Percentiles rank a stretch among this genome's conserved stretches.
Conservation (phyloP, 2,113 vertebrate genomes). For the Muntiacus muntjak region DNA sequence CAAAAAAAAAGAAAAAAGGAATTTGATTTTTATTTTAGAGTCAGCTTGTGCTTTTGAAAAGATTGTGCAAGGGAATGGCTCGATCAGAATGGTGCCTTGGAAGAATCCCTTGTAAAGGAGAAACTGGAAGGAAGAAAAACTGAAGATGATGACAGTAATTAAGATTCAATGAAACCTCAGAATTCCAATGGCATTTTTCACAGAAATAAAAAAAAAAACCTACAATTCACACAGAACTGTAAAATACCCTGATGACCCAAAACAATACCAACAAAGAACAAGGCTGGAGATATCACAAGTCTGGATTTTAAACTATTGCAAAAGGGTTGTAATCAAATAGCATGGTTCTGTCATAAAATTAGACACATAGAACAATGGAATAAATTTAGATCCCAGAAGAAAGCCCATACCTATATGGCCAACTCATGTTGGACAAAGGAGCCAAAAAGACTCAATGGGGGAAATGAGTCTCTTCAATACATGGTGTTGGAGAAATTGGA, state of each 20-base stretch:
- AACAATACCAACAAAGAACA: not conserved
- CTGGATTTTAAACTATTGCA: not conserved
- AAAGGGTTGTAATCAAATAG: not conserved
- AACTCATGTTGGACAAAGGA: not conserved
- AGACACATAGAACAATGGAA: not conserved
- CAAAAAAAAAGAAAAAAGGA: not conserved
- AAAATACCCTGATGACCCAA: not conserved
- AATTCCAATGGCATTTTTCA: not conserved
- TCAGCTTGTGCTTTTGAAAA: not conserved
- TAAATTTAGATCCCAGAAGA: not conserved
- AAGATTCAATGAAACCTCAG: not conserved
- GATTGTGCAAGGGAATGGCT: not conserved
- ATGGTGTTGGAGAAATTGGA: not conserved
- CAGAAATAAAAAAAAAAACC: not conserved
- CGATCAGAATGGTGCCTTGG: not conserved
- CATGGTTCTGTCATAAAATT: not conserved
- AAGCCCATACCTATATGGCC: not conserved
- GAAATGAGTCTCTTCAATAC: not conserved
- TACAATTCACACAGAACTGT: not conserved
- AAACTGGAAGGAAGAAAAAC: not conserved
- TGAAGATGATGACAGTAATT: not conserved
- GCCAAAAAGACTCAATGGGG: not conserved
- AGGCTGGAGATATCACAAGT: not conserved
- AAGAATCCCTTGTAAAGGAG: not conserved
- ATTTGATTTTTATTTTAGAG: not conserved